phyloP scores from a whole-genome alignment of 64 coral and sea anemone species.

The Orbicella faveolata region DNA sequence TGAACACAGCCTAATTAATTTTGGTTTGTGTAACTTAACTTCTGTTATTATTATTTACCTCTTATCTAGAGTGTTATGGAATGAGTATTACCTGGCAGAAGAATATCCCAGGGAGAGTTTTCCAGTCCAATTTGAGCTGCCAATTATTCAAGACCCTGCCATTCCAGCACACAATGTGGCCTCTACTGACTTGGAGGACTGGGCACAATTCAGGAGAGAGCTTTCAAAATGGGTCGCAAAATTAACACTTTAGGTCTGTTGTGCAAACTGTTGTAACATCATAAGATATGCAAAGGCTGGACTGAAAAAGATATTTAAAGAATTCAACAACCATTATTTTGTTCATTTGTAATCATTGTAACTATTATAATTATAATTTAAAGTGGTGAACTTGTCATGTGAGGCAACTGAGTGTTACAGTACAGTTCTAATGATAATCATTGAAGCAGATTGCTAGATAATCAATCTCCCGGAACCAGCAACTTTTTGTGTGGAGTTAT shows the following conservation, averaged over 20 bases:
- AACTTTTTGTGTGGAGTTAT: too few species aligned
- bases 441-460: too few species aligned
- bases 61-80: constrained; percentile 82
- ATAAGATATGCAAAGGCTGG: not conserved
- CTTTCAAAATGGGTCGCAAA: constrained; percentile 81
- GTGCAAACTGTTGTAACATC: not conserved
- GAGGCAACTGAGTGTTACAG: too few species aligned
- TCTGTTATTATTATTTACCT: not conserved
- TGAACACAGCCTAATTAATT: too few species aligned
- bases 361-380: too few species aligned
- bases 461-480: too few species aligned
- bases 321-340: too few species aligned
- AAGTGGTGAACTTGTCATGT: too few species aligned
- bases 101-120: constrained; percentile 77
- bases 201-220: constrained; percentile 89
- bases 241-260: constrained; percentile 23
- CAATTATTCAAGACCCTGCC: constrained; percentile 94
- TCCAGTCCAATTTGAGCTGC: constrained; percentile 66
- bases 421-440: too few species aligned
- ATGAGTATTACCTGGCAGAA: constrained; percentile 87
- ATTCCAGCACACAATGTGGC: constrained; percentile 96
- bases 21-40: too few species aligned
- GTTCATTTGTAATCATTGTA: too few species aligned
- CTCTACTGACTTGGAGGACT: constrained; percentile 78
- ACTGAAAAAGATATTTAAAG: too few species aligned